Base-by-base conservation (phyloP, 2,113 vertebrate species). In the Motacilla tschutschensis region DNA sequence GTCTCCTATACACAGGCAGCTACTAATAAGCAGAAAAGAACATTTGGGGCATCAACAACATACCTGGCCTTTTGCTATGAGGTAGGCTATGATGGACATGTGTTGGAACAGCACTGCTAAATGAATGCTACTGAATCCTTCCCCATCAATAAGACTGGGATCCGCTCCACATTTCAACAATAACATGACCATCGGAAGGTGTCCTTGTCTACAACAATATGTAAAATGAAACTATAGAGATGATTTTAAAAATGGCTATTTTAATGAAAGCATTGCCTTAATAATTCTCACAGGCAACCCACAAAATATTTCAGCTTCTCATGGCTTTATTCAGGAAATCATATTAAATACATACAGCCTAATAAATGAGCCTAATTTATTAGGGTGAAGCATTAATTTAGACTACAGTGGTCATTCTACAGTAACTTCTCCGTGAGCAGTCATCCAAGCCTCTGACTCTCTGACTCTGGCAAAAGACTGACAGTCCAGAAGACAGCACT, bases 61-160 rank as follows among this genome's bases (percentile, higher is more conserved):
- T 92, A 99, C 99, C 98, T 99, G 98, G 91, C 98, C 98, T 92
- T 98, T 99, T 16, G 99, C 97, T 96, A 99, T 96, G 28, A 99
- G 98, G 93, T 99, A 99, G 18, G 99, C 98, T 51, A 99, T 96
- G 35, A 99, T 96, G 75, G 99, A 98, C 98, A 99, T 97, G 92
- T 99, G 98, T 22, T 99, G 99, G 94, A 99, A 99, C 80, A 99
- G 97, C 78, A 99, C 98, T 65, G 99, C 98, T 57, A 99, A 97
- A 79, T 99, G 99, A 60, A 99, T 96, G 73, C 98, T 94, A 2
- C 97, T 97, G 95, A 98, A 99, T 65, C 99, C 99, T 93, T 99
- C 99, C 58, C 98, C 98, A 38, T 99, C 99, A 16, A 98, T 97
- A 25, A 99, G 92, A 57, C 96, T 91, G 16, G 98, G 98, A 84